Evolutionary conservation across 2,797 vertebrate genomes (phyloP), one percentile per base, ranked within the genome.

Genomic region (Ammospiza maritima): DNA sequence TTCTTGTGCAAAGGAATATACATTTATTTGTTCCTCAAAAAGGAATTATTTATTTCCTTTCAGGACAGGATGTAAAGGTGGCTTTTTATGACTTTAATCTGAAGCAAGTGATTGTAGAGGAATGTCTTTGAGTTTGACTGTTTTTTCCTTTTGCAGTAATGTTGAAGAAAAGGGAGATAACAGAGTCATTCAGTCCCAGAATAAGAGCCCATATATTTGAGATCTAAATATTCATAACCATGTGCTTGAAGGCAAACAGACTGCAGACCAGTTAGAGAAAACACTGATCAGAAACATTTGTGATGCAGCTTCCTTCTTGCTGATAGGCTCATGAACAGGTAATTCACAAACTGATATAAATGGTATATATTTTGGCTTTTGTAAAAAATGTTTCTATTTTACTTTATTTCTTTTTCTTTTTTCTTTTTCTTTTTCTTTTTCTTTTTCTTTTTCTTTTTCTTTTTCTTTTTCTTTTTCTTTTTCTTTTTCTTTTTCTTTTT

Each of bases 201-300:
- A 72, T 30, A n/a, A 94, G 15, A 83, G 10, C 25, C 10, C 51
- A 44, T 23, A 25, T 58, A 85, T 70, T 61, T 75, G 42, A 84
- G 58, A 84, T 48, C 44, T 88, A 80, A 86, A 70, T 91, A 86
- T 70, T 95, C 85, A 84, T 62, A 73, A 36, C 29, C 66, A 66
- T 25, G 17, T 91, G 26, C 67, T 86, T 84, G 66, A 78, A 92
- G 30, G 27, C 0, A 0, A 93, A 32, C 36, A 84, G 73, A 60
- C 66, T 91, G 66, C 56, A 57, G 40, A 79, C 32, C 53, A 80
- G 25, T 40, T 38, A 91, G 61, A 82, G 60, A 71, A 90, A 92
- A 83, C 1, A 6, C 23, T 29, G 13, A 1, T 73, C 57, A 83
- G 62, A 90, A 84, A 81, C 48, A 9, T 34, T 50, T 51, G 47